Evolutionary conservation across 2,113 vertebrate species (phyloP).

Genomic region (Eidolon helvum): DNA sequence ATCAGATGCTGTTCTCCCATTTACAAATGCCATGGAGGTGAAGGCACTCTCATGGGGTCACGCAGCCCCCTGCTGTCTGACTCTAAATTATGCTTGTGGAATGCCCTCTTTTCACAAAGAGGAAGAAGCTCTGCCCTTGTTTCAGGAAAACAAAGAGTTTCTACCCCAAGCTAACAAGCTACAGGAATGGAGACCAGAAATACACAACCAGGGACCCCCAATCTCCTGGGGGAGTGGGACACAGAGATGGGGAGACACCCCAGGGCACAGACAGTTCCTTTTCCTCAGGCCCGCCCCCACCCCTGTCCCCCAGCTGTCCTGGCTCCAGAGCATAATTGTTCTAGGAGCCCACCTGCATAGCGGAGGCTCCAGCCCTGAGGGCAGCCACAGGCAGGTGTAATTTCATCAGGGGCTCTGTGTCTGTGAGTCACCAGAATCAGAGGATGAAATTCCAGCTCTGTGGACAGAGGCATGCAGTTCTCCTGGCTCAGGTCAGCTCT

Average conservation of each 20-base stretch:
- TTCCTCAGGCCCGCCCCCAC: background rate
- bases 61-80: background rate
- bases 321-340: background rate
- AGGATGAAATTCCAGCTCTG: constrained; percentile 77
- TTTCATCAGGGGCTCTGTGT: constrained; percentile 41
- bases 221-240: background rate
- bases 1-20: background rate
- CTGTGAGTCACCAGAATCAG: constrained; percentile 57
- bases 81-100: background rate
- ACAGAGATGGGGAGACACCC: background rate
- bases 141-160: background rate
- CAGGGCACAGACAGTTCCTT: background rate
- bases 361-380: background rate
- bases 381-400: constrained; percentile 61
- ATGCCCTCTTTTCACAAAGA: background rate
- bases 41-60: background rate
- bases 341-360: constrained; percentile 18
- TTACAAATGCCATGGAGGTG: background rate
- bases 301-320: background rate
- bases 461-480: background rate
- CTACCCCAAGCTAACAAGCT: background rate
- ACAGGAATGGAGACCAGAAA: background rate
- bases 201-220: background rate
- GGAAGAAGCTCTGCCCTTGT: background rate
- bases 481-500: background rate